Percentiles rank a stretch among this genome's conserved stretches.
These are phyloP conservation scores for Thysanoteuthis rhombus DNA, from an alignment of 2,888 invertebrate genomes.

Conservation along the genomic window DNA sequence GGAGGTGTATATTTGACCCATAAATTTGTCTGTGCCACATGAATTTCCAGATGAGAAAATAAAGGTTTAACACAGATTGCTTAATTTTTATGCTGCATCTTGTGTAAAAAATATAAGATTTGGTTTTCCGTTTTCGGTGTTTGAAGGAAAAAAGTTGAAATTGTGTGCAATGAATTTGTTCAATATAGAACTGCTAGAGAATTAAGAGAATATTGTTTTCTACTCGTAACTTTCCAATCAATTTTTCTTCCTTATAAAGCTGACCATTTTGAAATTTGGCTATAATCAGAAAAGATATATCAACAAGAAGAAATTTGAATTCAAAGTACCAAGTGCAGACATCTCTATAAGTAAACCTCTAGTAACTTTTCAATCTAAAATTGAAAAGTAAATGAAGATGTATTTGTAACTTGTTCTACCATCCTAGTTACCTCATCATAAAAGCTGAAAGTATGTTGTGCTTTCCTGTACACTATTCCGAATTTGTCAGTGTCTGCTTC, in stretches of 20 bases:
- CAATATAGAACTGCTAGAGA: too few species aligned
- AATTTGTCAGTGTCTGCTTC: neutral
- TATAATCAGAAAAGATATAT: neutral
- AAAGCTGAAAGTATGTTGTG: neutral
- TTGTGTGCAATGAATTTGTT: too few species aligned
- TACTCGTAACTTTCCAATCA: neutral
- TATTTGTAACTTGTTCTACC: neutral
- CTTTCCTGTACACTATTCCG: neutral
- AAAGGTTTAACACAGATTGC: too few species aligned
- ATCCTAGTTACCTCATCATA: neutral
- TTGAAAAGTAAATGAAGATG: neutral
- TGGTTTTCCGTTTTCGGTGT: too few species aligned
- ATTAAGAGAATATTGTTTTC: too few species aligned
- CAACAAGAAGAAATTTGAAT: neutral
- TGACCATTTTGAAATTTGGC: neutral
- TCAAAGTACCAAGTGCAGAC: neutral
- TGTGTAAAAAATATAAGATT: too few species aligned
- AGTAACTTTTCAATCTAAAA: neutral
- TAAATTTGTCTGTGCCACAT: too few species aligned
- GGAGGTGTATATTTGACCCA: too few species aligned
- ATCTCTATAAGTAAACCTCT: neutral
- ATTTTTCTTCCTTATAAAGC: neutral
- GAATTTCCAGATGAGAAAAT: too few species aligned
- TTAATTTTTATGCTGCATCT: too few species aligned
- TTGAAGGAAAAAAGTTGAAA: too few species aligned